Evolutionary conservation across 2,888 invertebrate species (phyloP), one percentile per base, ranked within the genome.

Genomic region (Acanthosepion lycidas): DNA sequence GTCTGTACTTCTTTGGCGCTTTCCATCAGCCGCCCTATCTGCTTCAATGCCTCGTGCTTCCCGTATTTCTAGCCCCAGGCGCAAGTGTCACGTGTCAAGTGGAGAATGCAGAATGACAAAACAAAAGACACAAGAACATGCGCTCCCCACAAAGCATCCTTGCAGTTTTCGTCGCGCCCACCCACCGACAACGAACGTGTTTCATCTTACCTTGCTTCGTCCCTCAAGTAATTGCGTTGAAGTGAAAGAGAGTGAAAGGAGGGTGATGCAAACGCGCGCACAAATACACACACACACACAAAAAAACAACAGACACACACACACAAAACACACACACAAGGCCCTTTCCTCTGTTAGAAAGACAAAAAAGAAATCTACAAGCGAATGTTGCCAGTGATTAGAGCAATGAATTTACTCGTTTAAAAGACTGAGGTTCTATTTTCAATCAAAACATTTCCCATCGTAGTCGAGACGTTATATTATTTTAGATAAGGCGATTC

Each of bases 101-200:
- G 33, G 78, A 78, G 78, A 78, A 78, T n/a, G n/a, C 78, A 78
- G n/a, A 78, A n/a, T n/a, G n/a, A 78, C n/a, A 78, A n/a, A 78
- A 78, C 78, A 78, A 78, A 78, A n/a, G 78, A 78, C 78, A 78
- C 78, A 78, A n/a, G 78, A 33, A 78, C n/a, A 78, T n/a, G n/a
- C n/a, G 15, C n/a, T 23, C 78, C 78, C n/a, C 78, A 78, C n/a
- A n/a, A 78, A 78, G 78, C 78, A n/a, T 78, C 78, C n/a, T n/a
- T 15, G n/a, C 78, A 28, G 8, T n/a, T 9, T 15, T 18, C 78
- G 15, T 12, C 15, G 23, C 9, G 2, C n/a, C n/a, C 78, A 78
- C 33, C n/a, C 78, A n/a, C n/a, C n/a, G 78, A 5, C 78, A 78
- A n/a, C n/a, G n/a, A 8, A 42, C 33, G 33, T n/a, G 78, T n/a